phyloP scores from a whole-genome alignment of 2,113 vertebrate species.

The Salminus brasiliensis region DNA sequence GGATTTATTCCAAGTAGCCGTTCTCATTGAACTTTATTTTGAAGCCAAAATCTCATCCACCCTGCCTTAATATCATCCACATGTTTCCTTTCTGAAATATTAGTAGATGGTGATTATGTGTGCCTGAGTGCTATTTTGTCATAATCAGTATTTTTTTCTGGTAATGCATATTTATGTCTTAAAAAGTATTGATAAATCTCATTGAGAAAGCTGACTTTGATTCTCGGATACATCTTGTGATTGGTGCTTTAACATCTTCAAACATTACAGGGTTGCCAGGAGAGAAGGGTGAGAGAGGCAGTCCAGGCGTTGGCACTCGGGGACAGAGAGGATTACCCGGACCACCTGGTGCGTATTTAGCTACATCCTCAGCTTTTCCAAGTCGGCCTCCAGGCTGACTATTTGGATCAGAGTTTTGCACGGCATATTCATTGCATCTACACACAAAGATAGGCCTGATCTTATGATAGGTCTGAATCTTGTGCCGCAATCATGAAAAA shows the following conservation, averaged over 20 bases:
- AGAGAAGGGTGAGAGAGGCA: constrained; percentile 94
- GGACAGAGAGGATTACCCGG: constrained; percentile 88
- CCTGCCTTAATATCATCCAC: constrained; percentile 1
- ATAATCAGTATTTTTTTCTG: neutral
- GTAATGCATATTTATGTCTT: neutral
- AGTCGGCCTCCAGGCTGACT: neutral
- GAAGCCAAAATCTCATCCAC: neutral
- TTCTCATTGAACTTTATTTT: neutral
- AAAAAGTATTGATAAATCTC: constrained; percentile 1
- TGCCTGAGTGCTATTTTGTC: too few relatives aligned
- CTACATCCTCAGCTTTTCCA: neutral
- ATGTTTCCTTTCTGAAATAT: neutral
- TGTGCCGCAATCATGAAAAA: neutral
- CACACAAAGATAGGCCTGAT: neutral
- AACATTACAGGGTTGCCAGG: constrained; percentile 82
- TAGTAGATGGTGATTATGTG: neutral
- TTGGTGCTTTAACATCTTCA: neutral
- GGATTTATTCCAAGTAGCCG: neutral
- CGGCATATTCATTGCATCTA: neutral
- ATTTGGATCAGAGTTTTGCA: neutral
- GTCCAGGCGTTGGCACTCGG: constrained; percentile 78
- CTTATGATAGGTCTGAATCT: neutral
- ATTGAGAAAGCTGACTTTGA: neutral
- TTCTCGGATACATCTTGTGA: neutral
- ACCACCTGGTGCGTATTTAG: constrained; percentile 82